Evolutionary conservation across 2,797 vertebrate genomes (phyloP).

Genomic region (Thalassophryne amazonica): DNA sequence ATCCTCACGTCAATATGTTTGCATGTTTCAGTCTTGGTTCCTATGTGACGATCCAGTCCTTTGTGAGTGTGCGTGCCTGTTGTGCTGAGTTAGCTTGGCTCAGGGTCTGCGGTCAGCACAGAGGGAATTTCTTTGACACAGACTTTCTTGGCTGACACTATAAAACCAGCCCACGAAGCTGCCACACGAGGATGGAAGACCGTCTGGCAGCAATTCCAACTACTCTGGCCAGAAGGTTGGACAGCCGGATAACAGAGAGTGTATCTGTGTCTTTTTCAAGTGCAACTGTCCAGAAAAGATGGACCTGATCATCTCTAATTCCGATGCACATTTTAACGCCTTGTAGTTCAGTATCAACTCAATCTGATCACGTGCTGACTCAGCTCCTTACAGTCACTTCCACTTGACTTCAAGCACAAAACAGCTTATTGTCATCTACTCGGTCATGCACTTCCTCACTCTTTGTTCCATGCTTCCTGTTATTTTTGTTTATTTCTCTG

Average conservation of each 20-base stretch:
- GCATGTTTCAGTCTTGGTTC: slow-evolving; percentile 8
- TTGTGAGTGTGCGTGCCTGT: slow-evolving; percentile 6
- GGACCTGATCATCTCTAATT: no score
- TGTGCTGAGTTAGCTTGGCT: slow-evolving; percentile 32
- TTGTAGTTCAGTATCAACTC: no score
- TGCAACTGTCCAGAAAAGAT: no score
- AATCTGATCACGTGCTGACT: neutral
- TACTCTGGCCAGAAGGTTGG: slow-evolving; percentile 20
- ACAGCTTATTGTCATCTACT: no score
- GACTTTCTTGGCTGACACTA: slow-evolving; percentile 44
- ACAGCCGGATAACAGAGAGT: slow-evolving; percentile 28
- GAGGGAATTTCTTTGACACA: slow-evolving; percentile 58
- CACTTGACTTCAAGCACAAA: no score
- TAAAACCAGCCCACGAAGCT: slow-evolving; percentile 11
- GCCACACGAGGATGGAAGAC: slow-evolving; percentile 26
- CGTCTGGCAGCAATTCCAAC: slow-evolving; percentile 41
- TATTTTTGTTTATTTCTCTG: neutral
- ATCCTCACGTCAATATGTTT: slow-evolving; percentile 1
- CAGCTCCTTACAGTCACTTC: no score
- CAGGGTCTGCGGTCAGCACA: slow-evolving; percentile 16
- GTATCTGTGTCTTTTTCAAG: neutral
- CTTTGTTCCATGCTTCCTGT: neutral
- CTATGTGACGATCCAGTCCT: slow-evolving; percentile 52
- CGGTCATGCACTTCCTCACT: neutral
- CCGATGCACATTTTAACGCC: no score